Evolutionary conservation across 2,888 invertebrate species (phyloP), one percentile per base, ranked within the genome.

Genomic region (Heteropelma amictum): DNA sequence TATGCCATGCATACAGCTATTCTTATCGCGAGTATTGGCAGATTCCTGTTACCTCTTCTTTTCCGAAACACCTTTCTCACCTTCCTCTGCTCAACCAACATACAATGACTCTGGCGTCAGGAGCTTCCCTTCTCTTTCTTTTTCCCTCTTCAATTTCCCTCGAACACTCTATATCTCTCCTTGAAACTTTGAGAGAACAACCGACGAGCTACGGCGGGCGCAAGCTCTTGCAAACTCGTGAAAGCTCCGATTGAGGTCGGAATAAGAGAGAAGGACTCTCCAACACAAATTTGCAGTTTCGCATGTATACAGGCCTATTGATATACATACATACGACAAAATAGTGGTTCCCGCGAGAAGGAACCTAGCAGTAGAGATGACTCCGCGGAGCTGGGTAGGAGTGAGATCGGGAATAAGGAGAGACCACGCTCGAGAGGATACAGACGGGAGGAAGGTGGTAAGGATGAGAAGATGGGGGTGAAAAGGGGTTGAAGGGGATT

Each of bases 81-180:
- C 83, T 83, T 85, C 81, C 83, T 85, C 85, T 85, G 83, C 79
- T 76, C 78, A 78, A 82, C 84, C 82, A 85, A 81, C 84, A 80
- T 79, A 80, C 85, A 81, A 82, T 85, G 83, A 83, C 82, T 82
- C 81, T 80, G 79, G 74, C 83, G 81, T 85, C 83, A 81, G 80
- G 80, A 81, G 78, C 79, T 78, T 74, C 42, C 30, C 10, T 54
- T 42, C 47, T 58, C 64, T 53, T 53, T 49, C 42, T 45, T 51
- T 49, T 54, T 45, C 51, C 47, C 17, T 38, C 56, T 21, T n/a
- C 49, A 17, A 45, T 8, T 45, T 40, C 26, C 6, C 35, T 49
- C n/a, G 47, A 35, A 28, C 68, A 12, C 10, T 40, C 58, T 35
- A 51, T 56, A 47, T 64, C 56, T 28, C 49, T 42, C 79, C 81